These are phyloP conservation scores for Pogonocichla stellata DNA, from an alignment of 2,113 vertebrate genomes.

Conservation along the genomic window DNA sequence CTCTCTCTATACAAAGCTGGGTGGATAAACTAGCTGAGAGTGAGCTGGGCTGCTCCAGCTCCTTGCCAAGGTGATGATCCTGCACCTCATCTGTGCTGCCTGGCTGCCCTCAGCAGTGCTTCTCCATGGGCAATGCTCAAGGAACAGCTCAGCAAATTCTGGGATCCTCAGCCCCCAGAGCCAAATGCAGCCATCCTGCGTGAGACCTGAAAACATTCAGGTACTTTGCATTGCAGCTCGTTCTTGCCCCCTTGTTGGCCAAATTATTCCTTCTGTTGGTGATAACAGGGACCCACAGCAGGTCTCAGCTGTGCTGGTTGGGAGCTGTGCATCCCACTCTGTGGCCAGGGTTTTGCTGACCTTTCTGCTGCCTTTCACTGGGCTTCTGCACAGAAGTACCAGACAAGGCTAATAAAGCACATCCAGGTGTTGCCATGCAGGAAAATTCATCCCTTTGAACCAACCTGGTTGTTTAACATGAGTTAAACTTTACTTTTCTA, in stretches of 20 bases:
- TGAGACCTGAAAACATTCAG: background rate
- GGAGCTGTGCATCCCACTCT: background rate
- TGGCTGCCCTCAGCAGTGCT: background rate
- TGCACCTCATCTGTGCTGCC: background rate
- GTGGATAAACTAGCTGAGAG: background rate
- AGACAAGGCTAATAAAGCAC: background rate
- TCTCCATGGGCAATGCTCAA: background rate
- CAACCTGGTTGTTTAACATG: background rate
- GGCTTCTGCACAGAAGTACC: background rate
- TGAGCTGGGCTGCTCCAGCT: background rate
- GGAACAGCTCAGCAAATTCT: background rate
- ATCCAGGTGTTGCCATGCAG: background rate
- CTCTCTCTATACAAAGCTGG: background rate
- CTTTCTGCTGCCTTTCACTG: background rate
- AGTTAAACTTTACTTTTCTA: background rate
- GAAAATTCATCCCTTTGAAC: background rate
- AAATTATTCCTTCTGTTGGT: background rate
- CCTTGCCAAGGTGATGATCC: background rate
- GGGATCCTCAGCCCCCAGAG: background rate
- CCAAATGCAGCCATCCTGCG: background rate
- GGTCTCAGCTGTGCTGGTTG: background rate
- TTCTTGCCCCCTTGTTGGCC: background rate
- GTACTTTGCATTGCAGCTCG: background rate
- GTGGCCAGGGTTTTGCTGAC: background rate
- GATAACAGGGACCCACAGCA: background rate